phyloP scores from a whole-genome alignment of 2,888 invertebrate species.

The Acleris laterana region DNA sequence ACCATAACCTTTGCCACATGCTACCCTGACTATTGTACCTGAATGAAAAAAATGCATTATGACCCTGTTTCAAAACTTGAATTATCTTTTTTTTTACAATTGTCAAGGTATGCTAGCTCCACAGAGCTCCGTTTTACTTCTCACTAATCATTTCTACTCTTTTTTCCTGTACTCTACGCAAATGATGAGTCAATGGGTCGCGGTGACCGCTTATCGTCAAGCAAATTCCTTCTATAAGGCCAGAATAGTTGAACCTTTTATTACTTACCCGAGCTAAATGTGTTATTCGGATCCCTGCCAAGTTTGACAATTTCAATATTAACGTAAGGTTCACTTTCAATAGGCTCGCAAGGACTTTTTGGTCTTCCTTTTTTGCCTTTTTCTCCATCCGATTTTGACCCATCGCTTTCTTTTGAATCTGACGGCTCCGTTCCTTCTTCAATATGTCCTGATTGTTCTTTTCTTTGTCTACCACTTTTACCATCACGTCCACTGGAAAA shows the following conservation, averaged over 20 bases:
- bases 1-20: constrained; percentile 91
- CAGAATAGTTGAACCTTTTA: neutral
- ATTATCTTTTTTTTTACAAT: too few relatives aligned
- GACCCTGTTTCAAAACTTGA: too few relatives aligned
- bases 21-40: constrained; percentile 89
- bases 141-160: too few relatives aligned
- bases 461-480: constrained; percentile 70
- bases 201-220: too few relatives aligned
- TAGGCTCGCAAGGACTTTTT: constrained; percentile 87
- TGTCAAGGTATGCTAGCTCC: too few relatives aligned
- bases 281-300: constrained; percentile 88
- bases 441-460: constrained; percentile 51
- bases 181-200: too few relatives aligned
- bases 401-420: constrained; percentile 51
- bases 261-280: constrained; percentile 87
- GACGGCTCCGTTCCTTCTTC: constrained; percentile 51
- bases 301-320: constrained; percentile 89
- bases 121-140: too few relatives aligned
- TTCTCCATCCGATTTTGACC: constrained; percentile 51
- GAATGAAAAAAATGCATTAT: constrained; percentile 28
- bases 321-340: constrained; percentile 86
- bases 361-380: constrained; percentile 76
- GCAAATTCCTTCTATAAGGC: too few relatives aligned
- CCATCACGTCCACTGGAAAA: constrained; percentile 70
- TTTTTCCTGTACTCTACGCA: too few relatives aligned